A percentile compares a stretch with the other conserved stretches of the same genome.
These are phyloP conservation scores for Gadus chalcogrammus DNA, from an alignment of 2,113 vertebrate genomes.

Conservation along the genomic window DNA sequence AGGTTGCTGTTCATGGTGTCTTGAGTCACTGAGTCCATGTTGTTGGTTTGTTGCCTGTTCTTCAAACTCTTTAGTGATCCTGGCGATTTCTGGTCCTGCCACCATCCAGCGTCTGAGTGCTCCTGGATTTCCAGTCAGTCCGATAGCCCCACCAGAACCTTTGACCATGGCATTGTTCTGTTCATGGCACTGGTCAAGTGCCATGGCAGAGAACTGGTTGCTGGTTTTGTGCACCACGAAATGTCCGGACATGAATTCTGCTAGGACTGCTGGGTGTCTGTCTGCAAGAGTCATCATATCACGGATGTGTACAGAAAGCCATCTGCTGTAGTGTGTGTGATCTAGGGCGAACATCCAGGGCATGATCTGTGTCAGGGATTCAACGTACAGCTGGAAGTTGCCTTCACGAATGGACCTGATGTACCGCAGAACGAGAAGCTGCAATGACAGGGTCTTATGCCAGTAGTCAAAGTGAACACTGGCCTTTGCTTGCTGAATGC, in stretches of 20 bases:
- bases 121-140: neutral
- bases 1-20: conserved; percentile 3
- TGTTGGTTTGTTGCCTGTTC: neutral
- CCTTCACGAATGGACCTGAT: too few relatives aligned
- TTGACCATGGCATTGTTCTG: conserved; percentile 18
- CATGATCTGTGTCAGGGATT: neutral
- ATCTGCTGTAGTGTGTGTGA: neutral
- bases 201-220: conserved; percentile 10
- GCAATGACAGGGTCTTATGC: too few relatives aligned
- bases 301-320: neutral
- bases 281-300: too few relatives aligned
- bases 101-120: neutral
- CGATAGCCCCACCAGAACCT: neutral
- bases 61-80: conserved; percentile 3
- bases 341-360: conserved; percentile 1
- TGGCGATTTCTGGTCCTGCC: neutral
- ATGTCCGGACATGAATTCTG: neutral
- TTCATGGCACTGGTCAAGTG: conserved; percentile 13
- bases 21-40: neutral
- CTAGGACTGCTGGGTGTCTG: too few relatives aligned
- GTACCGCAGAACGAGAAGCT: conserved; percentile 5
- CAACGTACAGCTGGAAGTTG: too few relatives aligned
- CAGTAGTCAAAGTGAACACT: too few relatives aligned
- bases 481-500: too few relatives aligned
- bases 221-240: conserved; percentile 8